phyloP scores from a whole-genome alignment of 2,113 vertebrate genomes.

The Anguilla rostrata region DNA sequence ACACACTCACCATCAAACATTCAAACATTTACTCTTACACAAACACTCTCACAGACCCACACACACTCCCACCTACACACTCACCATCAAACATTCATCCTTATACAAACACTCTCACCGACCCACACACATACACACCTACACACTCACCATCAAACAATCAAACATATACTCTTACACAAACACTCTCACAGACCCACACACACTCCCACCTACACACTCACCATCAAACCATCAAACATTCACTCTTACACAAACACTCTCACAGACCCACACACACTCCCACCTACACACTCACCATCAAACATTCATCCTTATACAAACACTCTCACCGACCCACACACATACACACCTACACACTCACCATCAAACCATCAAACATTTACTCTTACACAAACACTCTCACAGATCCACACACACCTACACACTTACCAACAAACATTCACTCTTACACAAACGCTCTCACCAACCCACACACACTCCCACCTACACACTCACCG shows the following conservation, averaged over 20 bases:
- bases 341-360: conserved; percentile 5
- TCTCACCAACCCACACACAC: no score
- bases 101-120: neutral
- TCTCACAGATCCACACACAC: neutral
- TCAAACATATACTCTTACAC: neutral
- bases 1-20: neutral
- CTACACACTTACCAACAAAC: neutral
- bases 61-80: no score
- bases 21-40: neutral
- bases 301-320: neutral
- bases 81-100: neutral
- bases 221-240: neutral
- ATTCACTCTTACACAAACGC: conserved; percentile 10
- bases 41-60: neutral
- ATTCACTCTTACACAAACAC: conserved; percentile 18
- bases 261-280: neutral
- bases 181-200: neutral
- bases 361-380: no score
- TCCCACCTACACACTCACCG: no score
- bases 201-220: no score
- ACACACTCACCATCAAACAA: neutral
- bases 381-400: neutral
- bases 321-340: neutral
- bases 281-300: neutral
- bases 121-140: neutral